phyloP scores from a whole-genome alignment of 2,888 invertebrate genomes.

The Digitonthophagus gazella region DNA sequence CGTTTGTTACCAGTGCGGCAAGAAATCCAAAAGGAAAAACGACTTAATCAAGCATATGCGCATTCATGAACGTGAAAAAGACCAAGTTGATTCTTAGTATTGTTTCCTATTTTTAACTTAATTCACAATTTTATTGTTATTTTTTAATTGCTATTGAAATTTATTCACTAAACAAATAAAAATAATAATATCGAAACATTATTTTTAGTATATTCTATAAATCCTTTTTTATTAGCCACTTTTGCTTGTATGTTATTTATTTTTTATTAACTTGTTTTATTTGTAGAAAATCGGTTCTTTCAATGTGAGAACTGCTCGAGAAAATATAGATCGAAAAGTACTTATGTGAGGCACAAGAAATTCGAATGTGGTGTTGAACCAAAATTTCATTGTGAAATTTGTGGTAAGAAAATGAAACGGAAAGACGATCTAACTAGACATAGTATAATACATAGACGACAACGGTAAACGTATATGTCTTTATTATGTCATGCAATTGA shows the following conservation, averaged over 20 bases:
- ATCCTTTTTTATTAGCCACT: too few relatives aligned
- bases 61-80: not conserved
- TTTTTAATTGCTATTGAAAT: too few relatives aligned
- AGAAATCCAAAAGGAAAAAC: slow-evolving; percentile 59
- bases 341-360: slow-evolving; percentile 10
- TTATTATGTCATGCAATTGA: not conserved
- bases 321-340: not conserved
- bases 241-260: too few relatives aligned
- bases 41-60: slow-evolving; percentile 25
- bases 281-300: too few relatives aligned
- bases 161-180: too few relatives aligned
- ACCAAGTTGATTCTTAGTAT: not conserved
- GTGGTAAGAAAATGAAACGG: slow-evolving; percentile 23
- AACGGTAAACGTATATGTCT: not conserved
- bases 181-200: too few relatives aligned
- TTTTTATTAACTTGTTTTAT: not conserved
- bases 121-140: too few relatives aligned
- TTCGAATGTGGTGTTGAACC: slow-evolving; percentile 23
- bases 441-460: not conserved
- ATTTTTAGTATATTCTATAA: too few relatives aligned
- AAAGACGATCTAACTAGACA: slow-evolving; percentile 24
- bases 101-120: too few relatives aligned
- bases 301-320: slow-evolving; percentile 1
- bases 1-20: slow-evolving; percentile 68
- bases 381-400: slow-evolving; percentile 24